Evolutionary conservation across 2,113 vertebrate species (phyloP).

Genomic region (Eretmochelys imbricata): DNA sequence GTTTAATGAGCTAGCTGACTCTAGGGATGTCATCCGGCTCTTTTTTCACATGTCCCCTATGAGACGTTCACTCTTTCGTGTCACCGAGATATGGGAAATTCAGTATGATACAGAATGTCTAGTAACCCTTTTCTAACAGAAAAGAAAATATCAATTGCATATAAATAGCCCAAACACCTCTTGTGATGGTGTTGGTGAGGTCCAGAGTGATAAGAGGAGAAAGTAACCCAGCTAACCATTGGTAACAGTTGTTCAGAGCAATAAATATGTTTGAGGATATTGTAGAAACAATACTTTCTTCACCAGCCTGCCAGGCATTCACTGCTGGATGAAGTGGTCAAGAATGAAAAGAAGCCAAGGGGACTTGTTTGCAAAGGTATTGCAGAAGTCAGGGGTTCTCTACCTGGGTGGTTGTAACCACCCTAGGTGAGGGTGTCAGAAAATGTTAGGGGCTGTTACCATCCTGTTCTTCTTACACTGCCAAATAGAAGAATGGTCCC

Average conservation of each 20-base stretch:
- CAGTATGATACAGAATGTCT: not conserved
- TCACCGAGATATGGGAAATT: not conserved
- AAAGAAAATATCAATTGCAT: not conserved
- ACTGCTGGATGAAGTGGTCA: not conserved
- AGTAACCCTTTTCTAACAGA: not conserved
- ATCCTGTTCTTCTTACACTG: not conserved
- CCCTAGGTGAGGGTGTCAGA: not conserved
- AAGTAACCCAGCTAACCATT: not conserved
- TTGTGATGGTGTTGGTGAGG: not conserved
- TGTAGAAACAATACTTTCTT: not conserved
- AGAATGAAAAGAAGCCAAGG: not conserved
- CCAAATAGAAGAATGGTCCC: not conserved
- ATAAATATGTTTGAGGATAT: not conserved
- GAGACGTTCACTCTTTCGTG: not conserved
- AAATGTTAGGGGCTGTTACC: not conserved
- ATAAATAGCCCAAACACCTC: not conserved
- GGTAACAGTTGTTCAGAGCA: not conserved
- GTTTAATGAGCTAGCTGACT: not conserved
- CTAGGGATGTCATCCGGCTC: not conserved
- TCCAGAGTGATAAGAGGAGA: not conserved
- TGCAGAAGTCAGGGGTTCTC: not conserved
- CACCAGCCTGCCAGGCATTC: not conserved
- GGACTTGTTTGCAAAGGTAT: not conserved
- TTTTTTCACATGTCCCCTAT: not conserved
- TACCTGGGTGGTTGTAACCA: not conserved